Base-by-base conservation (phyloP, 2,113 vertebrate genomes). In the Podarcis muralis region DNA sequence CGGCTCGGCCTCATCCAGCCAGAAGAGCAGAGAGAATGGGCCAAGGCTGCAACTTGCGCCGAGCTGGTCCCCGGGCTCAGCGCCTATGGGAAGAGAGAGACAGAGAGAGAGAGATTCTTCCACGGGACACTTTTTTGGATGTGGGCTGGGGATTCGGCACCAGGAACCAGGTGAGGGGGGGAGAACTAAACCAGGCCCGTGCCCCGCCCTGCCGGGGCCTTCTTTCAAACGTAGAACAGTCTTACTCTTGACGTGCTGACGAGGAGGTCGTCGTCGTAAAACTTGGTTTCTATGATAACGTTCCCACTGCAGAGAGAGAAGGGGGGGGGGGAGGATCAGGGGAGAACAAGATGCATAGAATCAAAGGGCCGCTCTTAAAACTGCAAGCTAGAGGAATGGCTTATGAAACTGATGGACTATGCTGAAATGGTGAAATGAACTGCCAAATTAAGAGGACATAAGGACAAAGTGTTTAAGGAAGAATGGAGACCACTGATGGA, bases 231-330 rank as follows among this genome's bases (percentile, higher is more conserved):
- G 93, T 99, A 99, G 97, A 99, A 99, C 95, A 99, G 98, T 94
- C 98, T 98, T 96, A 99, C 99, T 96, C 96, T 98, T 93, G 99
- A 99, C 91, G 99, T 99, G 98, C 99, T 99, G 96, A 99, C 99
- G 0, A 99, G 98, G 94, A 99, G 98, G 62, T 99, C 98, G 6
- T 99, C 98, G 22, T 99, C 99, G 88, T 96, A 99, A 97, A 99
- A 99, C 97, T 99, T 99, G 88, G 99, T 99, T 97, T 99, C 99
- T 97, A 99, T 99, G 96, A 99, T 98, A 93, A 99, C 99, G 80
- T 99, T 99, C 85, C 99, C 99, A 81, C 99, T 99, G 97, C 5
- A 93, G 91, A 90, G 68, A 93, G 92, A 68, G 94, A 83, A 89
- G 20, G 62, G 71, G 93, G 40, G 90, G 78, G 87, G 69, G 94